Evolutionary conservation across 2,113 vertebrate species (phyloP).

Genomic region (Ameiurus melas): DNA sequence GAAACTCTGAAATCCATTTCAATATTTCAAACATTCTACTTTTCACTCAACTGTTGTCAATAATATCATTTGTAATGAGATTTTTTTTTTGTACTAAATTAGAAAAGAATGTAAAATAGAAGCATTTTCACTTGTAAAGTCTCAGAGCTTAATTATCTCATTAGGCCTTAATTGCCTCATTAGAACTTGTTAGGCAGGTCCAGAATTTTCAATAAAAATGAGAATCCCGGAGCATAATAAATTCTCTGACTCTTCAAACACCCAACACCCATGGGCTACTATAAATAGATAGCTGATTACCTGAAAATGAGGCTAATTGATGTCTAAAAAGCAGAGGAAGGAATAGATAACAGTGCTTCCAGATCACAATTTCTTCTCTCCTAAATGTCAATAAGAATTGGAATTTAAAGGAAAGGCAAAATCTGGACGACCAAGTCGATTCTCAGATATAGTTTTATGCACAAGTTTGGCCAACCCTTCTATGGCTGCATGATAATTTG

Average conservation of each 20-base stretch:
- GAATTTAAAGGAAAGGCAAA: background rate
- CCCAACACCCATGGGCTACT: background rate
- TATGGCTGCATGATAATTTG: too few species aligned
- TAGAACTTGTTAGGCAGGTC: background rate
- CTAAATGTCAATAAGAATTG: background rate
- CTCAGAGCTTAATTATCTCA: background rate
- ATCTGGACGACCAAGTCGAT: background rate
- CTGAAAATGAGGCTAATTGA: background rate
- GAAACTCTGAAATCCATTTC: background rate
- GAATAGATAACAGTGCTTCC: background rate
- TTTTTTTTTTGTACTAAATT: background rate
- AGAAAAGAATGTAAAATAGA: background rate
- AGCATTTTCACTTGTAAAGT: background rate
- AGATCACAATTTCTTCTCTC: background rate
- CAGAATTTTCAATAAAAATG: background rate
- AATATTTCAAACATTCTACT: background rate
- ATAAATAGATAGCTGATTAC: background rate
- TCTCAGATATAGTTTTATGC: too few species aligned
- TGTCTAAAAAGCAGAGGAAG: background rate
- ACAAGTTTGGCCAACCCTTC: too few species aligned
- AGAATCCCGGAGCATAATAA: background rate
- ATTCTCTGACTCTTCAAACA: background rate
- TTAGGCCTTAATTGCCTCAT: background rate
- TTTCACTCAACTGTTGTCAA: background rate
- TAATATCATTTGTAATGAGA: background rate